phyloP scores from a whole-genome alignment of 2,888 invertebrate species.

The Xanthostigma xanthostigma region DNA sequence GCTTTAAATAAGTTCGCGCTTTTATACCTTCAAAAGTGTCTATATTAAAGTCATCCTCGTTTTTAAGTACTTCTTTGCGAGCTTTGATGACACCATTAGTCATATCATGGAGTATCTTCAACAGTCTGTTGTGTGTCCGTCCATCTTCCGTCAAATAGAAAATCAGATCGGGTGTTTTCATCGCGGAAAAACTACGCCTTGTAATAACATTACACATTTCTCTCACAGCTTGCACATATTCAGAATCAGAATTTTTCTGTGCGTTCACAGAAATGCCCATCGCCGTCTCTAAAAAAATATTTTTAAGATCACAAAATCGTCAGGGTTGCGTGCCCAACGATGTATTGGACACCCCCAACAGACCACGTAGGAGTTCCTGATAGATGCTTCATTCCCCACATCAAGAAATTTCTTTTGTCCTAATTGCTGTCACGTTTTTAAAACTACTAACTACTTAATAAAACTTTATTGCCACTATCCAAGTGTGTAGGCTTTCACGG shows the following conservation, averaged over 20 bases:
- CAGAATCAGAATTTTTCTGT: slow-evolving; percentile 48
- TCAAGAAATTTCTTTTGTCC: too few species aligned
- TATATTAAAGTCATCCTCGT: neutral
- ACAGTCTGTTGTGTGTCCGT: slow-evolving; percentile 32
- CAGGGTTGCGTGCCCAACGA: too few species aligned
- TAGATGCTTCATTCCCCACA: too few species aligned
- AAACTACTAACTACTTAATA: too few species aligned
- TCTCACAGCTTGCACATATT: slow-evolving; percentile 61
- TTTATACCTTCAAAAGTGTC: neutral
- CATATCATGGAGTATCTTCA: slow-evolving; percentile 35
- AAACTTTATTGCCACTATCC: too few species aligned
- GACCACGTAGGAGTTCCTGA: too few species aligned
- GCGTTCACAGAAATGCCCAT: slow-evolving; percentile 69
- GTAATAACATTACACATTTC: slow-evolving; percentile 24
- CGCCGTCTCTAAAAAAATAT: slow-evolving; percentile 21
- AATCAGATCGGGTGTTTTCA: slow-evolving; percentile 33
- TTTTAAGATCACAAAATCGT: too few species aligned
- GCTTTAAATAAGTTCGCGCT: neutral
- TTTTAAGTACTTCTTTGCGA: slow-evolving; percentile 18
- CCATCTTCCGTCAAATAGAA: slow-evolving; percentile 43
- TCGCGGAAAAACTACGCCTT: slow-evolving; percentile 23
- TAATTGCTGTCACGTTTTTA: too few species aligned
- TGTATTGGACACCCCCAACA: too few species aligned
- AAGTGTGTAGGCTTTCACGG: too few species aligned
- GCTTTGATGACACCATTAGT: slow-evolving; percentile 38